Conservation (phyloP, 2,888 invertebrate genomes). For the Gymnocheta viridis region DNA sequence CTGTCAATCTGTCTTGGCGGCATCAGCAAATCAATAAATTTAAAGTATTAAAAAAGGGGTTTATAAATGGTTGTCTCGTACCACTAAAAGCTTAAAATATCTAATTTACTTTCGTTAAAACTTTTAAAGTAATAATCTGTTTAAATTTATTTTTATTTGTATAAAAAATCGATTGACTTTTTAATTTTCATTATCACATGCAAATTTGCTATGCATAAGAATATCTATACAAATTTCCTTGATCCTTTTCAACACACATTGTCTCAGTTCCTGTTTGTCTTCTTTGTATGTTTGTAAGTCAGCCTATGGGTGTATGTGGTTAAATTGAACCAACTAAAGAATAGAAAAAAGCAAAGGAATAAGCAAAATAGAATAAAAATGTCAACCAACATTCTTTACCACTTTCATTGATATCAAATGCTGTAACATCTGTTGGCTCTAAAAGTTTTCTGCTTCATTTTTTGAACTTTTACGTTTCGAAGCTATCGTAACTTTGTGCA, state of each 20-base stretch:
- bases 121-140: not conserved
- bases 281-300: not conserved
- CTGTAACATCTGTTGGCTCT: constrained; percentile 55
- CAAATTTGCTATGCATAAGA: not conserved
- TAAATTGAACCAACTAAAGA: constrained; percentile 28
- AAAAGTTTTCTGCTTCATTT: constrained; percentile 33
- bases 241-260: constrained; percentile 6
- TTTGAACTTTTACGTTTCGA: not conserved
- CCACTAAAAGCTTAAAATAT: too few species aligned
- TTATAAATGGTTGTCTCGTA: too few species aligned
- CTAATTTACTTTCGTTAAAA: not conserved
- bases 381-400: constrained; percentile 43
- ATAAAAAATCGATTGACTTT: not conserved
- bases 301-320: constrained; percentile 28
- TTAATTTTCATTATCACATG: not conserved
- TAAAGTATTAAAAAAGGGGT: too few species aligned
- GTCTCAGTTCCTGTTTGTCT: not conserved
- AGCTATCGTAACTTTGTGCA: constrained; percentile 33
- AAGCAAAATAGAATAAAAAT: constrained; percentile 29
- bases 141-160: not conserved
- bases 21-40: too few species aligned
- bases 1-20: too few species aligned
- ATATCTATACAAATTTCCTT: constrained; percentile 32
- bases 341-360: not conserved
- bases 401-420: constrained; percentile 57